Conservation (phyloP, 2,113 vertebrate genomes). For the Nannospalax galili region DNA sequence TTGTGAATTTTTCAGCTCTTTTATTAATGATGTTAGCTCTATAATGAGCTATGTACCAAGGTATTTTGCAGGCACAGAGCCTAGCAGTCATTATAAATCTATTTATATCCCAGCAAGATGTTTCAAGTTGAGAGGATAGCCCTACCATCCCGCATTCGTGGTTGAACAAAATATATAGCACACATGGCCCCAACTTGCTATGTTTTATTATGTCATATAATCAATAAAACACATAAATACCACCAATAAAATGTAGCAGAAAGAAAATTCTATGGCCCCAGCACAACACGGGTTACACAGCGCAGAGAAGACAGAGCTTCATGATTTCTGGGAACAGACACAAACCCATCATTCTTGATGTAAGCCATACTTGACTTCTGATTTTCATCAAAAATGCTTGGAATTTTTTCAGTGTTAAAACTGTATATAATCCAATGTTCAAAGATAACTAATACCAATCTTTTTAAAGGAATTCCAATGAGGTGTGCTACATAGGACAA, state of each 20-base stretch:
- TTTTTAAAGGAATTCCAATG: slow-evolving; percentile 10
- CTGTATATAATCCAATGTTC: slow-evolving; percentile 62
- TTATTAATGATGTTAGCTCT: slow-evolving; percentile 89
- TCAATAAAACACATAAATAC: slow-evolving; percentile 76
- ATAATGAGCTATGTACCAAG: slow-evolving; percentile 88
- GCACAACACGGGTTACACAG: slow-evolving; percentile 60
- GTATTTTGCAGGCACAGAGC: slow-evolving; percentile 86
- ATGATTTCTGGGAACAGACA: slow-evolving; percentile 65
- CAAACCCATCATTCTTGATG: slow-evolving; percentile 56
- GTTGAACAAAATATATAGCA: slow-evolving; percentile 80
- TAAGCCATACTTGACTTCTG: slow-evolving; percentile 22
- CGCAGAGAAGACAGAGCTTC: slow-evolving; percentile 57
- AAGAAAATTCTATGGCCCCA: slow-evolving; percentile 64
- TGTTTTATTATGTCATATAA: slow-evolving; percentile 81
- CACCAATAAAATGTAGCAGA: slow-evolving; percentile 73
- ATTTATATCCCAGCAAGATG: slow-evolving; percentile 89
- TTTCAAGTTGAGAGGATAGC: slow-evolving; percentile 81
- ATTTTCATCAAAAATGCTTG: slow-evolving; percentile 63
- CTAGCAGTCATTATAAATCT: slow-evolving; percentile 89
- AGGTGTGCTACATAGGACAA: neutral
- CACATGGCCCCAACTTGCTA: slow-evolving; percentile 66
- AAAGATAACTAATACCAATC: slow-evolving; percentile 39
- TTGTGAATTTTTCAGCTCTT: slow-evolving; percentile 85
- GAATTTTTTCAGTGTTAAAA: slow-evolving; percentile 51
- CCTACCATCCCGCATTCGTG: slow-evolving; percentile 71